phyloP scores from a whole-genome alignment of 1,140 invertebrate genomes.

The Drosophila ercepeae region DNA sequence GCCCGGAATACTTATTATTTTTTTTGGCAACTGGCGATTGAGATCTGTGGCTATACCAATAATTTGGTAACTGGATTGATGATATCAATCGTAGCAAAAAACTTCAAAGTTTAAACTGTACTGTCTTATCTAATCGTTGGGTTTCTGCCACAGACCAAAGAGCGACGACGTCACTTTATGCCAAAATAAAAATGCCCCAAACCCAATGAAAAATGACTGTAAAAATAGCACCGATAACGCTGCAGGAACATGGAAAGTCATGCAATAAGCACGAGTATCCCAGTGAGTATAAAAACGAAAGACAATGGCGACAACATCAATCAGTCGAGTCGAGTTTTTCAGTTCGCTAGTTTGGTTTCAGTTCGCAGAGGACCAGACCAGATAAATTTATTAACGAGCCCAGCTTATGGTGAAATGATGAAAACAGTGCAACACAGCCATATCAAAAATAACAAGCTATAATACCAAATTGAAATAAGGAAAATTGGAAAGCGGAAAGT shows the following conservation, averaged over 20 bases:
- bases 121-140: slow-evolving; percentile 27
- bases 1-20: slow-evolving; percentile 2
- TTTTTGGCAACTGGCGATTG: not conserved
- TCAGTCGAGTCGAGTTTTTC: slow-evolving; percentile 72
- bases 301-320: slow-evolving; percentile 62
- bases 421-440: slow-evolving; percentile 25
- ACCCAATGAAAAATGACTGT: slow-evolving; percentile 41
- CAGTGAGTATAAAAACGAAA: slow-evolving; percentile 59
- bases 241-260: slow-evolving; percentile 34
- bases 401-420: slow-evolving; percentile 43
- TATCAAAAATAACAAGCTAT: slow-evolving; percentile 28
- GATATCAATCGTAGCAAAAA: slow-evolving; percentile 10
- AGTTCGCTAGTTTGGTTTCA: slow-evolving; percentile 16
- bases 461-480: slow-evolving; percentile 19
- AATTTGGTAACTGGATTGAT: slow-evolving; percentile 7
- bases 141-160: not conserved
- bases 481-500: not conserved
- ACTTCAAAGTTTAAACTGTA: slow-evolving; percentile 43
- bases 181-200: slow-evolving; percentile 55
- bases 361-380: slow-evolving; percentile 10
- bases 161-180: slow-evolving; percentile 22
- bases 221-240: slow-evolving; percentile 35
- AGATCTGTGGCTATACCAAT: slow-evolving; percentile 11
- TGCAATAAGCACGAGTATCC: slow-evolving; percentile 28
- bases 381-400: slow-evolving; percentile 46